Conservation (phyloP, 2,888 invertebrate genomes). For the Zhuqinia jingwanae region DNA sequence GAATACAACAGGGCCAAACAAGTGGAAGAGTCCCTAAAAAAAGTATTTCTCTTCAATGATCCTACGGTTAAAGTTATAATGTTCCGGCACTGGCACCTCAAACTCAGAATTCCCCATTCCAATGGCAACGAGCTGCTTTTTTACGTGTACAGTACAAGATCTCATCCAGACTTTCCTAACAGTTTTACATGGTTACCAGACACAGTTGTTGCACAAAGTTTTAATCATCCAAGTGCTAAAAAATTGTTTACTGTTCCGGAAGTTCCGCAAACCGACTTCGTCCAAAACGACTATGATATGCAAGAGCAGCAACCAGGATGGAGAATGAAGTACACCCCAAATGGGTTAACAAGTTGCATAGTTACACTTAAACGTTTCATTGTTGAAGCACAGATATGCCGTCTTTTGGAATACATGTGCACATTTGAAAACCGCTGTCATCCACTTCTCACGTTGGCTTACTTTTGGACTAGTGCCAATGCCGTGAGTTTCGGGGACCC, state of each 20-base stretch:
- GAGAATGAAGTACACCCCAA: no score
- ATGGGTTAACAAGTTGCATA: no score
- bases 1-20: background rate
- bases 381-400: background rate
- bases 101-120: background rate
- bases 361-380: background rate
- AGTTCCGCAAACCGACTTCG: no score
- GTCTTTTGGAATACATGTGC: background rate
- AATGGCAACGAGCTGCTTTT: background rate
- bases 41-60: background rate
- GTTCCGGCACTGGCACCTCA: conserved; percentile 9
- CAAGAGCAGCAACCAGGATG: background rate
- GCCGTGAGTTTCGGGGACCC: background rate
- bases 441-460: background rate
- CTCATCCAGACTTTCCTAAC: background rate
- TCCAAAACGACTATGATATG: background rate
- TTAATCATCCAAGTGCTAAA: background rate
- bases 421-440: background rate
- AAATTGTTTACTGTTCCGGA: background rate
- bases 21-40: background rate
- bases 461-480: background rate
- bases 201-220: background rate
- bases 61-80: background rate
- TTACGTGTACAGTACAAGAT: background rate
- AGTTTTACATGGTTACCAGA: background rate